Conservation (phyloP, 2,797 vertebrate genomes). For the Dromococcyx pavoninus region DNA sequence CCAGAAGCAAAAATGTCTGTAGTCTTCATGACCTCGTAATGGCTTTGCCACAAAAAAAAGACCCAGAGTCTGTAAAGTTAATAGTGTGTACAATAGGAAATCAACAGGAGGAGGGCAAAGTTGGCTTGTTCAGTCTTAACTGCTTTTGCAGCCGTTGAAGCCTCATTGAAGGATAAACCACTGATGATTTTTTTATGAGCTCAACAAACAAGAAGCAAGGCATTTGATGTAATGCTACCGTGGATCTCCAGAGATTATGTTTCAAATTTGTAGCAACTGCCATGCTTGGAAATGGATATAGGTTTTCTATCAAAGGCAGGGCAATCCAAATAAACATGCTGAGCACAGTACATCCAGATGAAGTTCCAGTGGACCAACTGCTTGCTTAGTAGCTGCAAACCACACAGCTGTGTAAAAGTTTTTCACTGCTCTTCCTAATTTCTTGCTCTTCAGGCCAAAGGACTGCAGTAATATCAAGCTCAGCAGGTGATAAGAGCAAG, state of each 20-base stretch:
- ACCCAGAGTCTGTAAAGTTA: background rate
- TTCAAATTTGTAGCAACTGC: conserved; percentile 38
- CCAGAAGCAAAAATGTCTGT: conserved; percentile 11
- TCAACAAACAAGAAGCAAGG: conserved; percentile 15
- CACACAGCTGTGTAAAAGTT: background rate
- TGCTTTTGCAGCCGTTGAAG: conserved; percentile 61
- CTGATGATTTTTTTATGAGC: conserved; percentile 52
- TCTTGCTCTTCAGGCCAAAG: background rate
- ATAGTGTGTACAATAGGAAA: conserved; percentile 56
- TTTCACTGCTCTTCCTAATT: background rate
- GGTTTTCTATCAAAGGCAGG: background rate
- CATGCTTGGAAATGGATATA: background rate
- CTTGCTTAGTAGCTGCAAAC: background rate
- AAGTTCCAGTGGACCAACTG: background rate
- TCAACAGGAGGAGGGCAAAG: conserved; percentile 46
- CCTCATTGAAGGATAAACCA: conserved; percentile 40
- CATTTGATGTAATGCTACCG: background rate
- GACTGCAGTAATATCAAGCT: background rate
- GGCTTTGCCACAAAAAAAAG: background rate
- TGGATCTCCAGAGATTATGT: conserved; percentile 8
- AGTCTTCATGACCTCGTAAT: background rate
- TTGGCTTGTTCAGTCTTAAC: conserved; percentile 13
- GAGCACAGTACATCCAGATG: background rate
- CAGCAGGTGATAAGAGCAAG: background rate
- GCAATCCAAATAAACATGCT: conserved; percentile 36